Evolutionary conservation across 2,888 invertebrate species (phyloP), one percentile per base, ranked within the genome.

Genomic region (Eupelmus urozonus): DNA sequence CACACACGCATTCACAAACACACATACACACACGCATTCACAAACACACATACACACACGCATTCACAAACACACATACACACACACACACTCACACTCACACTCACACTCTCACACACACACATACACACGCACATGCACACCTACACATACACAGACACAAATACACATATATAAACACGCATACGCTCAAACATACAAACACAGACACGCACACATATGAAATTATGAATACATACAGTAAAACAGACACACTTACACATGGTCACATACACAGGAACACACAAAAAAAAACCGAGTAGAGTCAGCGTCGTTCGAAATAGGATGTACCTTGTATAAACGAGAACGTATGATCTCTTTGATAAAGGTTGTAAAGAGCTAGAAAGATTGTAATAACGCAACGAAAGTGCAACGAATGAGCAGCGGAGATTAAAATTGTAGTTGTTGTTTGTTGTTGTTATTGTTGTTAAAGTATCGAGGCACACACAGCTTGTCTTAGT

Each of bases 401-500:
- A n/a, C n/a, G n/a, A n/a, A n/a, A n/a, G n/a, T n/a, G n/a, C n/a
- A n/a, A n/a, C n/a, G n/a, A n/a, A n/a, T n/a, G n/a, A n/a, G n/a
- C n/a, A n/a, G n/a, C n/a, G n/a, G n/a, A n/a, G n/a, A n/a, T n/a
- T n/a, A n/a, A n/a, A n/a, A n/a, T n/a, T n/a, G n/a, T n/a, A n/a
- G n/a, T n/a, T n/a, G n/a, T n/a, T n/a, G n/a, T 40, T 40, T 40
- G 40, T 40, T 7, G 4, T 40, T 40, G 4, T 34, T 81, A 84
- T 82, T 84, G 84, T 84, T 82, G n/a, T 85, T 84, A 82, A 83
- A 83, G 84, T 86, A 83, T 84, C 85, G n/a, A n/a, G n/a, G n/a
- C n/a, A n/a, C n/a, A 57, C 42, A 84, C 82, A 88, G 88, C 87
- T 87, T 86, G 88, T 67, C 65, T 88, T 87, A 87, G 87, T 88